phyloP scores from a whole-genome alignment of 2,888 invertebrate genomes.

The Hydriomena furcata region DNA sequence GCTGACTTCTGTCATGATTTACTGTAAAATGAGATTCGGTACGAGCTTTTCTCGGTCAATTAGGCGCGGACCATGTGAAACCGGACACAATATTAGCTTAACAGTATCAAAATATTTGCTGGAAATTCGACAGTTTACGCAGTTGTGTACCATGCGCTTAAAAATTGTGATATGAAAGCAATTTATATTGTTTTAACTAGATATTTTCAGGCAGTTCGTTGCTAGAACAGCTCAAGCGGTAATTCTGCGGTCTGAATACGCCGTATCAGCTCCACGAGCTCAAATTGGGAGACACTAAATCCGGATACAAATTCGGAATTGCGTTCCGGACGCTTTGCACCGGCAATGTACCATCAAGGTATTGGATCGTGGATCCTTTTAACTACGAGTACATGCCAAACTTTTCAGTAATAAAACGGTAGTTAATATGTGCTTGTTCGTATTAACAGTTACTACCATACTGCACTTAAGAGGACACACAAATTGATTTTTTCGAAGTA shows the following conservation, averaged over 20 bases:
- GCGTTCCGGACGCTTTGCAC: conserved; percentile 26
- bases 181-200: too few species aligned
- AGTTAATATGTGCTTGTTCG: too few species aligned
- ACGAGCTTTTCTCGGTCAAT: conserved; percentile 40
- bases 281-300: conserved; percentile 28
- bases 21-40: conserved; percentile 47
- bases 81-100: conserved; percentile 30
- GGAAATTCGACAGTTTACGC: not conserved
- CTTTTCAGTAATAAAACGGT: too few species aligned
- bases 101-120: conserved; percentile 18
- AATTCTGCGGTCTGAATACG: conserved; percentile 10
- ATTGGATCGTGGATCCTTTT: too few species aligned
- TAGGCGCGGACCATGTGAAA: conserved; percentile 33
- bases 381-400: too few species aligned
- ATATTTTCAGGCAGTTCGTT: not conserved
- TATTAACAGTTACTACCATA: too few species aligned
- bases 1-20: conserved; percentile 50
- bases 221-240: not conserved
- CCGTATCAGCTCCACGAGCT: conserved; percentile 9
- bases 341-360: too few species aligned
- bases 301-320: conserved; percentile 31
- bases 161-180: too few species aligned
- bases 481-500: too few species aligned
- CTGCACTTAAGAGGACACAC: too few species aligned
- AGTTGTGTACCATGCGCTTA: too few species aligned